Evolutionary conservation across 2,113 vertebrate species (phyloP), one percentile per base, ranked within the genome.

Genomic region (Mionectes macconnelli): DNA sequence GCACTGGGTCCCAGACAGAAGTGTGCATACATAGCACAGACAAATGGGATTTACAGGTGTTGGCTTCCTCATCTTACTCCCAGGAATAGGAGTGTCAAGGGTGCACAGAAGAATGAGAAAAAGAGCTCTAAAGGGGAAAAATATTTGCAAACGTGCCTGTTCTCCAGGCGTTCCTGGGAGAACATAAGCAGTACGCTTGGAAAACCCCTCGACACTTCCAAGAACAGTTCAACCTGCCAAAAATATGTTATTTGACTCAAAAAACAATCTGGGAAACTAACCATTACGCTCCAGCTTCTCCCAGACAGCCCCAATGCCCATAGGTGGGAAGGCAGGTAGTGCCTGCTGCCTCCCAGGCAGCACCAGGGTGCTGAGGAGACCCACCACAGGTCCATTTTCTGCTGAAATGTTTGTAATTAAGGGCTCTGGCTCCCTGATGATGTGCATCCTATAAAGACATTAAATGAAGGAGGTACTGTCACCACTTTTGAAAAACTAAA

Each of bases 1-100:
- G 25, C 2, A 1, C 42, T 45, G 1, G 1, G 35, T 42, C n/a
- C 16, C 53, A 4, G 1, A 0, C 4, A 1, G 42, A 62, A 31
- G 49, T 68, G 44, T 50, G 3, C 12, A 6, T 9, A 44, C 19
- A 27, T 1, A 9, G 35, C 50, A 53, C 47, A 75, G 84, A 40
- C 15, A 90, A 62, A 57, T 28, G 37, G 45, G 40, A 55, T 88
- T 62, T 62, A 62, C 50, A 66, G 35, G 30, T 2, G 0, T 25
- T 3, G 3, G 20, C 55, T 74, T 90, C n/a, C 68, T 22, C 5
- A 11, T 64, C 18, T 47, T 14, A 1, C 21, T 67, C 42, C 42
- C 56, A 59, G 37, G 74, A 76, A 52, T 35, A 50, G 40, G 25
- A 57, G 15, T 17, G 5, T 66, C 56, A 75, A 27, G 14, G 84